These are phyloP conservation scores for Palloptera scutellata DNA, from an alignment of 2,888 invertebrate genomes.

Conservation along the genomic window DNA sequence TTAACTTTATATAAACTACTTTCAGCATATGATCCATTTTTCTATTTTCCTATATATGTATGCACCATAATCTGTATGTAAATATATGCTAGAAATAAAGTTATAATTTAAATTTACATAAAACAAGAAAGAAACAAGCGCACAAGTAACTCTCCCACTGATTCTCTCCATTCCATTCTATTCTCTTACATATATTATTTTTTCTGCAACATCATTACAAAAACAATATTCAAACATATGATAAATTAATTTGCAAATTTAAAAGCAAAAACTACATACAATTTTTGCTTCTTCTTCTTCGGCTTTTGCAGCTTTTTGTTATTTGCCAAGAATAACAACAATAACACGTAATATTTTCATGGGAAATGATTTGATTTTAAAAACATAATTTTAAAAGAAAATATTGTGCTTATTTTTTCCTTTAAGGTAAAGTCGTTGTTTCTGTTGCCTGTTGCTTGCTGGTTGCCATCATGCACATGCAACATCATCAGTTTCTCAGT, in stretches of 20 bases:
- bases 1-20: too few relatives aligned
- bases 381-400: background rate
- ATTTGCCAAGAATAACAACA: background rate
- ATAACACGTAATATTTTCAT: constrained; percentile 41
- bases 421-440: background rate
- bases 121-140: constrained; percentile 28
- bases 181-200: background rate
- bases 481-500: background rate
- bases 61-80: too few relatives aligned
- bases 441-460: background rate
- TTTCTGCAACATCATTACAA: background rate
- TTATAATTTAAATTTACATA: constrained; percentile 31
- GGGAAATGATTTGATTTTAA: constrained; percentile 41
- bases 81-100: background rate
- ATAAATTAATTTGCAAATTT: constrained; percentile 37
- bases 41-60: too few relatives aligned
- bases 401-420: background rate
- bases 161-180: background rate
- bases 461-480: background rate
- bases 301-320: background rate
- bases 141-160: background rate
- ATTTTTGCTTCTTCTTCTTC: constrained; percentile 2
- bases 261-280: constrained; percentile 10
- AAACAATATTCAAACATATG: constrained; percentile 16
- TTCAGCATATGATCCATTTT: too few relatives aligned